These are phyloP conservation scores for Leptothorax acervorum DNA, from an alignment of 2,888 invertebrate species.

Conservation along the genomic window DNA sequence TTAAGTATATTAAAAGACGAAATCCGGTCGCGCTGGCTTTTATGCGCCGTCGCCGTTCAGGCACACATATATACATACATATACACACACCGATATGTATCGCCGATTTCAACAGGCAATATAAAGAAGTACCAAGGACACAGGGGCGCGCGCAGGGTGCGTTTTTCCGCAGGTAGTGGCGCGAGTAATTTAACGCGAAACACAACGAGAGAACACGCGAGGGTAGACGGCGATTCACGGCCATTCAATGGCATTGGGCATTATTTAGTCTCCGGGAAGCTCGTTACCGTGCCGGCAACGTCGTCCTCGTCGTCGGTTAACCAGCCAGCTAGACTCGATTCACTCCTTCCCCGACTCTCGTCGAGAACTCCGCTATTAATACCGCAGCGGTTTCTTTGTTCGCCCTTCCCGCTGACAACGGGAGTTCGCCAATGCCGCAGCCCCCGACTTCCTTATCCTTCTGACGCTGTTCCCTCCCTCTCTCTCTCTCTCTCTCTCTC, in stretches of 20 bases:
- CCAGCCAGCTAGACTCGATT: slow-evolving; percentile 51
- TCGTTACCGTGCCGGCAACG: slow-evolving; percentile 50
- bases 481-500: neutral
- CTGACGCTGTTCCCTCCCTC: neutral
- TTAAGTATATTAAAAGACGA: neutral
- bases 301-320: slow-evolving; percentile 44
- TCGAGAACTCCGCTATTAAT: slow-evolving; percentile 57
- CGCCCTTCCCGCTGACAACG: slow-evolving; percentile 36
- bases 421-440: slow-evolving; percentile 23
- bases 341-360: slow-evolving; percentile 26
- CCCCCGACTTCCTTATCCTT: slow-evolving; percentile 20
- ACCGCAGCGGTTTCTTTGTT: slow-evolving; percentile 59
- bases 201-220: neutral
- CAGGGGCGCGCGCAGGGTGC: neutral
- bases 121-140: neutral
- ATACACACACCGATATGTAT: neutral
- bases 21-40: neutral
- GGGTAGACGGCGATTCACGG: slow-evolving; percentile 21
- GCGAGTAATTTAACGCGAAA: slow-evolving; percentile 26
- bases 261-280: slow-evolving; percentile 38
- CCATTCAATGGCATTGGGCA: slow-evolving; percentile 23
- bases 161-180: neutral
- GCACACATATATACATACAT: neutral
- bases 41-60: neutral
- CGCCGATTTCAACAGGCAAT: neutral